phyloP scores from a whole-genome alignment of 2,113 vertebrate species.

The Polypterus bichir region DNA sequence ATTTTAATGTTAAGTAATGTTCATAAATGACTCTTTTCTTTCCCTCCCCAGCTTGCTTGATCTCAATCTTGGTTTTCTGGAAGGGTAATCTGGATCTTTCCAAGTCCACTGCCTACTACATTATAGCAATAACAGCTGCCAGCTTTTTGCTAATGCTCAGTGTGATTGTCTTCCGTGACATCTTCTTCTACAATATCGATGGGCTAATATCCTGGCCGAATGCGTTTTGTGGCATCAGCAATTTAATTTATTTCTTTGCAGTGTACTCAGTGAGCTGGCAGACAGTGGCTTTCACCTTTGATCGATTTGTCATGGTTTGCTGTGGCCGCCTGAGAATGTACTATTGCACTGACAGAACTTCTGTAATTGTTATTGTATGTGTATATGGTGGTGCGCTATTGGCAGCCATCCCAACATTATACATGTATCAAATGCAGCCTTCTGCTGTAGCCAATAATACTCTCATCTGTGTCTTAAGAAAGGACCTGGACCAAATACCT shows the following conservation, averaged over 20 bases:
- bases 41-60: constrained; percentile 7
- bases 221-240: constrained; percentile 12
- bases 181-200: constrained; percentile 20
- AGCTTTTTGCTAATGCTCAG: constrained; percentile 17
- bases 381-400: constrained; percentile 8
- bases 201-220: constrained; percentile 12
- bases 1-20: too few species aligned
- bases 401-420: constrained; percentile 16
- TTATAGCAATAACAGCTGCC: constrained; percentile 11
- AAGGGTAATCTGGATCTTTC: constrained; percentile 19
- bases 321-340: constrained; percentile 13
- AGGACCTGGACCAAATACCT: constrained; percentile 8
- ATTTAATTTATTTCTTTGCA: constrained; percentile 15
- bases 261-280: constrained; percentile 18
- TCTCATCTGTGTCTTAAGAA: constrained; percentile 6
- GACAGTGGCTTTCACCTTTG: constrained; percentile 19
- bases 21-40: not conserved
- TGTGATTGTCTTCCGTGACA: constrained; percentile 17
- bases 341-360: constrained; percentile 14
- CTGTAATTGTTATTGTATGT: constrained; percentile 4
- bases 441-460: constrained; percentile 3
- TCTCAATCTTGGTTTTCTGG: constrained; percentile 15
- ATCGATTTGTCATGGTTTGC: constrained; percentile 16
- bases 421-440: constrained; percentile 15
- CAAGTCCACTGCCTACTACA: constrained; percentile 17